These are phyloP conservation scores for Dreissena polymorpha DNA, from an alignment of 1,140 invertebrate genomes.

Conservation along the genomic window DNA sequence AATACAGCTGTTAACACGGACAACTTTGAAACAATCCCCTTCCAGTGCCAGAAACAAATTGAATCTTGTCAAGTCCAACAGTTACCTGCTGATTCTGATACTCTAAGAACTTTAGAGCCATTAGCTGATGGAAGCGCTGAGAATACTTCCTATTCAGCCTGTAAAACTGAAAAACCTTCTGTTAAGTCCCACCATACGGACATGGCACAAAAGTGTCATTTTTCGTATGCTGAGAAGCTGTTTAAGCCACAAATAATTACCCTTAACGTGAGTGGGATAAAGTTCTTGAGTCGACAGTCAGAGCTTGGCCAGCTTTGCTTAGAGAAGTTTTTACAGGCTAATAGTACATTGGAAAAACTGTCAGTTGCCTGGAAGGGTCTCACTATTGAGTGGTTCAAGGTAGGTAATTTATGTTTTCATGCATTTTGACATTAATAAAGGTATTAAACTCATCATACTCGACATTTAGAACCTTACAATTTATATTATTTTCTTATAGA, in stretches of 20 bases:
- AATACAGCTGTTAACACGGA: no score
- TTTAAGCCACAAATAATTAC: slow-evolving; percentile 24
- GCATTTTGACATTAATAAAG: no score
- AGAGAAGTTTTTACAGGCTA: slow-evolving; percentile 19
- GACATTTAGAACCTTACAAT: no score
- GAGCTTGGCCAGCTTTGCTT: slow-evolving; percentile 35
- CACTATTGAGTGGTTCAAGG: slow-evolving; percentile 23
- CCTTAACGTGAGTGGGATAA: slow-evolving; percentile 22
- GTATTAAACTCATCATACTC: no score
- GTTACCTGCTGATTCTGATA: neutral
- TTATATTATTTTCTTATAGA: no score
- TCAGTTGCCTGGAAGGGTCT: slow-evolving; percentile 33
- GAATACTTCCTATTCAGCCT: neutral
- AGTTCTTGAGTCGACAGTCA: slow-evolving; percentile 7
- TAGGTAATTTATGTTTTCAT: neutral
- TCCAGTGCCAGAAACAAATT: no score
- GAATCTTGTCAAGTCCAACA: neutral
- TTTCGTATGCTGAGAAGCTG: neutral
- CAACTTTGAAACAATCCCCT: no score
- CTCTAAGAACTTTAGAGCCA: neutral
- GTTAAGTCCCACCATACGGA: neutral
- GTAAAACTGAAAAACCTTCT: neutral
- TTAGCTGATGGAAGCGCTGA: neutral
- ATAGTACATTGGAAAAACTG: slow-evolving; percentile 28
- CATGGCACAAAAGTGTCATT: neutral